Evolutionary conservation across 2,888 invertebrate genomes (phyloP).

Genomic region (Perdita meconis): DNA sequence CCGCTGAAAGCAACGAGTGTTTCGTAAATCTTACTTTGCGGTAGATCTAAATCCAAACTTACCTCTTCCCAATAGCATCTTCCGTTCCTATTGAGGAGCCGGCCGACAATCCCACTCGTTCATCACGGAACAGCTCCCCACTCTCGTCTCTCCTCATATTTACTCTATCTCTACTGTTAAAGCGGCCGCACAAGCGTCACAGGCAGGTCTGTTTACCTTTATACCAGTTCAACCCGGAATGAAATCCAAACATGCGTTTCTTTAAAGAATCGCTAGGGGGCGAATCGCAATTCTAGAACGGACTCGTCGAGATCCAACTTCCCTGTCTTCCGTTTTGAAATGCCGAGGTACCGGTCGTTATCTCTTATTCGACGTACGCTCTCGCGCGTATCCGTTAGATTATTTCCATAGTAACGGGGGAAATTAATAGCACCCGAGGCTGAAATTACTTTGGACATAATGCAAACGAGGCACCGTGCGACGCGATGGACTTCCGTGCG

Average conservation of each 20-base stretch:
- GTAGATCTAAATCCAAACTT: too few species aligned
- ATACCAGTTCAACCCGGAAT: neutral
- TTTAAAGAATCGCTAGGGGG: too few species aligned
- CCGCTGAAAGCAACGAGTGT: too few species aligned
- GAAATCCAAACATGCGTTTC: slow-evolving; percentile 20
- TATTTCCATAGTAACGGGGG: slow-evolving; percentile 16
- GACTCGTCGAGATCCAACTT: neutral
- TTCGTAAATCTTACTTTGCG: too few species aligned
- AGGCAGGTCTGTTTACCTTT: slow-evolving; percentile 1
- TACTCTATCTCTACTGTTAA: neutral
- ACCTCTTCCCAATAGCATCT: neutral
- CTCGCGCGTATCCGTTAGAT: neutral
- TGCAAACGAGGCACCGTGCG: slow-evolving; percentile 54
- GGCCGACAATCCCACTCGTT: slow-evolving; percentile 1
- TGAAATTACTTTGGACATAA: slow-evolving; percentile 45
- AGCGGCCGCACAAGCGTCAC: neutral
- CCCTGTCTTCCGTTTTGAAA: neutral
- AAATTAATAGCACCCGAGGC: slow-evolving; percentile 51
- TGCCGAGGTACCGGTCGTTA: neutral
- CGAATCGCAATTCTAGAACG: too few species aligned
- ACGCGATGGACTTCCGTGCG: slow-evolving; percentile 43
- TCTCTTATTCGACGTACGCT: neutral
- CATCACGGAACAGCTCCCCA: neutral
- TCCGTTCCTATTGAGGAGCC: slow-evolving; percentile 4
- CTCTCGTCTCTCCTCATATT: neutral